Evolutionary conservation across 2,888 invertebrate genomes (phyloP).

Genomic region (Eledona agricola): DNA sequence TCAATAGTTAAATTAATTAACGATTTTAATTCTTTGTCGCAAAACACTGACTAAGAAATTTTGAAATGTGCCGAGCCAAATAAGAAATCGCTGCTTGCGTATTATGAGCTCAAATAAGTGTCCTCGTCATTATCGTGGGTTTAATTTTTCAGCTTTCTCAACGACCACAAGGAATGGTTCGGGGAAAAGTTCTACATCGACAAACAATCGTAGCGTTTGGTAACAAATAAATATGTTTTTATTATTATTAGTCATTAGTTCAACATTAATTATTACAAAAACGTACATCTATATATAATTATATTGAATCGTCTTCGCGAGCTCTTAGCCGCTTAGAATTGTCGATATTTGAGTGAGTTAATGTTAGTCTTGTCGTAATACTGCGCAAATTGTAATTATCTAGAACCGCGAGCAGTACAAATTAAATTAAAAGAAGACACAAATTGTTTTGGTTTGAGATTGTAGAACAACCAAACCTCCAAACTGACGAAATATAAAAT

Average conservation of each 20-base stretch:
- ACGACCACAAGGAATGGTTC: constrained; percentile 84
- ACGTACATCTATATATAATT: constrained; percentile 29
- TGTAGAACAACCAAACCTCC: too few species aligned
- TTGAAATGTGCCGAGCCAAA: too few species aligned
- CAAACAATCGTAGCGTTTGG: constrained; percentile 49
- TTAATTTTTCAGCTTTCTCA: constrained; percentile 78
- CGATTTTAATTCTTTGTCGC: background rate
- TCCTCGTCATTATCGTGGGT: too few species aligned
- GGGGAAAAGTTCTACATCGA: constrained; percentile 77
- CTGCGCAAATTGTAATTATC: constrained; percentile 40
- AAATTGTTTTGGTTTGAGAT: too few species aligned
- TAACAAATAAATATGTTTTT: constrained; percentile 57
- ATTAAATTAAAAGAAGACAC: too few species aligned
- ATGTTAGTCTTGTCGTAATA: constrained; percentile 42
- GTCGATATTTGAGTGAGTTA: constrained; percentile 30
- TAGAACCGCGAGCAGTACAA: too few species aligned
- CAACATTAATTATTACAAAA: constrained; percentile 22
- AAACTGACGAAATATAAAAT: constrained; percentile 40
- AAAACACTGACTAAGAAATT: too few species aligned
- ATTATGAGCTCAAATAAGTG: too few species aligned
- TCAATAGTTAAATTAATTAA: too few species aligned
- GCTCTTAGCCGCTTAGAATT: constrained; percentile 22
- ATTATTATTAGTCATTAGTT: constrained; percentile 46
- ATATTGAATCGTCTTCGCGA: constrained; percentile 20
- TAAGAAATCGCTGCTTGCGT: too few species aligned